phyloP scores from a whole-genome alignment of 1,140 invertebrate genomes.

The Tribolium madens region DNA sequence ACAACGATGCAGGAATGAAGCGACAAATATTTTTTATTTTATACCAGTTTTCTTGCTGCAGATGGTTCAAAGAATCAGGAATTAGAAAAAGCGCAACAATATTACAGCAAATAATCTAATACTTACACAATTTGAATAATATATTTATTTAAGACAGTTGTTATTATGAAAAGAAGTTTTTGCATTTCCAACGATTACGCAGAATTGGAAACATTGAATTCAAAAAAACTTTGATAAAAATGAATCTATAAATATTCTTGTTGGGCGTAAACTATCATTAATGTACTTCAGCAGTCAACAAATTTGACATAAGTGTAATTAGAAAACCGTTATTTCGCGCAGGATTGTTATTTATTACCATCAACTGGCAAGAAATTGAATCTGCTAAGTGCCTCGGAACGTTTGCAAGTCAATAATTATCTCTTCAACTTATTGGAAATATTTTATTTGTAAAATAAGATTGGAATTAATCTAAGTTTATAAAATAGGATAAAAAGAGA shows the following conservation, averaged over 20 bases:
- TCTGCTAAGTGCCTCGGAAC: background rate
- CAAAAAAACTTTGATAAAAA: background rate
- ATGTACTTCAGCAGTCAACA: background rate
- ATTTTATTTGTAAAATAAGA: too few species aligned
- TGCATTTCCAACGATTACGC: too few species aligned
- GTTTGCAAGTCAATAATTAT: background rate
- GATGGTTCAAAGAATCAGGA: background rate
- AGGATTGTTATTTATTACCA: background rate
- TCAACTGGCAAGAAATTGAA: background rate
- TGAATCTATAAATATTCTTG: background rate
- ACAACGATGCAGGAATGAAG: background rate
- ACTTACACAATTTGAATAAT: too few species aligned
- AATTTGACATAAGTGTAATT: background rate
- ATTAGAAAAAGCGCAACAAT: background rate
- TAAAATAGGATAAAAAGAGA: too few species aligned
- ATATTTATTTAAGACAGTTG: too few species aligned
- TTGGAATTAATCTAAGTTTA: too few species aligned
- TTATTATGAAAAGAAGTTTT: too few species aligned
- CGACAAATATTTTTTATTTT: background rate
- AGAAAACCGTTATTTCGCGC: background rate
- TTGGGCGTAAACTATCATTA: background rate
- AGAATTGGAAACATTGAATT: too few species aligned
- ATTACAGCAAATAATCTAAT: too few species aligned
- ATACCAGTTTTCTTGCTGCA: background rate
- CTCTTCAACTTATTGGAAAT: background rate